phyloP scores from a whole-genome alignment of 2,888 invertebrate genomes.

The Carpatolechia fugitivella region DNA sequence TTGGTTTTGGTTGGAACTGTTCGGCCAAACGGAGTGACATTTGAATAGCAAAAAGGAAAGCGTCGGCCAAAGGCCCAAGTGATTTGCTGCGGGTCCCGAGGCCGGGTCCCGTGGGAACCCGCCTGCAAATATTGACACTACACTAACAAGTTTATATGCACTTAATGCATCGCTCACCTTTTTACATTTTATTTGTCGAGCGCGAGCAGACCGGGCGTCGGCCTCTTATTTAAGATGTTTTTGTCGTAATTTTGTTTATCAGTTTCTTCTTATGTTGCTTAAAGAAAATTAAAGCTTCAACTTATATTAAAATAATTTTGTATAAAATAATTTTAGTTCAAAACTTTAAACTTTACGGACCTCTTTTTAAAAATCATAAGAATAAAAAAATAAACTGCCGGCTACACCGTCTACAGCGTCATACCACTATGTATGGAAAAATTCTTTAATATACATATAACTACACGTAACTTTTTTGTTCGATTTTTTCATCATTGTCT shows the following conservation, averaged over 20 bases:
- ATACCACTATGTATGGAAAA: too few relatives aligned
- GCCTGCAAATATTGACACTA: constrained; percentile 76
- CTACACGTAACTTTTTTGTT: too few relatives aligned
- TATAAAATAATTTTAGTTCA: background rate
- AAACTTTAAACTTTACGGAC: too few relatives aligned
- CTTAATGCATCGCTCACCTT: constrained; percentile 77
- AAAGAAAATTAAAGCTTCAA: constrained; percentile 45
- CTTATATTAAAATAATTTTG: too few relatives aligned
- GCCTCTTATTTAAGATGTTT: constrained; percentile 65
- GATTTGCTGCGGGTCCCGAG: constrained; percentile 24
- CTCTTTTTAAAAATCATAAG: too few relatives aligned
- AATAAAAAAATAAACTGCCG: too few relatives aligned
- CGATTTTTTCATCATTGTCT: too few relatives aligned
- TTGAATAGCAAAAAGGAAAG: constrained; percentile 72
- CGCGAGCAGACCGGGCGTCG: constrained; percentile 72
- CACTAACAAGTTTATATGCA: constrained; percentile 77
- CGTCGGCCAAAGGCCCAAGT: constrained; percentile 39
- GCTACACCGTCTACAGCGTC: too few relatives aligned
- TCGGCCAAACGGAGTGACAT: constrained; percentile 50
- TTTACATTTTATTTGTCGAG: constrained; percentile 74
- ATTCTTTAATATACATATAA: too few relatives aligned
- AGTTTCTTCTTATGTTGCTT: constrained; percentile 64
- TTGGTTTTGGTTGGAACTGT: constrained; percentile 21
- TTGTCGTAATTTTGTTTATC: constrained; percentile 71
- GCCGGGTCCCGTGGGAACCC: constrained; percentile 74